Evolutionary conservation across 64 coral and sea anemone species (phyloP).

Genomic region (Acropora tenuis): DNA sequence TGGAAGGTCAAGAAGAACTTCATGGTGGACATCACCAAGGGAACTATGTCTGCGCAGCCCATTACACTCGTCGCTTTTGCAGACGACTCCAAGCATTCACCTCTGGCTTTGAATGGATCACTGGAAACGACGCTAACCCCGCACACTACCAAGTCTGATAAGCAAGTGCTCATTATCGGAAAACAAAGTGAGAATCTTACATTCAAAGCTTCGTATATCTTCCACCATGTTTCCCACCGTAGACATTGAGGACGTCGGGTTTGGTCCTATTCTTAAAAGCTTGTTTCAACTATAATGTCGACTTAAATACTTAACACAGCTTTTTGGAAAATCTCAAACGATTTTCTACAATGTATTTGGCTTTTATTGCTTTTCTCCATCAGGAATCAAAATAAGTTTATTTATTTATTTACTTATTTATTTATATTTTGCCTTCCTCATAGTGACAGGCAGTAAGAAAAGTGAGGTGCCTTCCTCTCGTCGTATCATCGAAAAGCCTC

Average conservation of each 20-base stretch:
- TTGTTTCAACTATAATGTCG: no score
- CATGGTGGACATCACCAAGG: conserved; percentile 67
- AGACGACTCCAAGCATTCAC: not conserved
- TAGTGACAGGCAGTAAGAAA: conserved; percentile 37
- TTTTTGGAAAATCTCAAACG: no score
- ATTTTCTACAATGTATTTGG: no score
- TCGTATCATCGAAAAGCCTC: conserved; percentile 28
- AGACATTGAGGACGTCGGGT: no score
- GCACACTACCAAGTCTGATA: not conserved
- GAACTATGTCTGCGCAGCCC: conserved; percentile 51
- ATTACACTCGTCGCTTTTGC: conserved; percentile 36
- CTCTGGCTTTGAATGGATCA: conserved; percentile 51
- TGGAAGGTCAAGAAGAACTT: conserved; percentile 65
- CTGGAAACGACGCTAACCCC: conserved; percentile 10
- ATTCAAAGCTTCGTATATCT: no score
- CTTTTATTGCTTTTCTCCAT: no score
- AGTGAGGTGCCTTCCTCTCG: not conserved
- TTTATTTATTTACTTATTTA: not conserved
- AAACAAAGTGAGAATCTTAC: conserved; percentile 33
- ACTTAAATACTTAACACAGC: no score
- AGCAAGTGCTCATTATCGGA: not conserved
- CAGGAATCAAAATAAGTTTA: not conserved
- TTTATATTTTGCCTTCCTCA: not conserved
- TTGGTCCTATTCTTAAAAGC: no score
- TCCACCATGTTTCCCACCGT: no score